Base-by-base conservation (phyloP, 2,113 vertebrate species). In the Salvelinus namaycush region DNA sequence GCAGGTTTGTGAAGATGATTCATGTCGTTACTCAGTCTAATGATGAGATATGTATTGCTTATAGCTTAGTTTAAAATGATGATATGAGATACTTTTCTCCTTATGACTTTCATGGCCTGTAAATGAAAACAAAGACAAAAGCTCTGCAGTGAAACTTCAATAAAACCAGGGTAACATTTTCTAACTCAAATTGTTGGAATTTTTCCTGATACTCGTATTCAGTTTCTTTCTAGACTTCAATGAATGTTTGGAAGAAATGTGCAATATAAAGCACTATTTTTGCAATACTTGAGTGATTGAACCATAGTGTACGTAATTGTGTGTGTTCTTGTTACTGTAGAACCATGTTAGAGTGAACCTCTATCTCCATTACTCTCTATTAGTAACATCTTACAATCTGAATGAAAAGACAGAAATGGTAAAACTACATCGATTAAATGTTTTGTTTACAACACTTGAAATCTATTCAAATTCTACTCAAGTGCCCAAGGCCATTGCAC, bases 381-480 rank as follows among this genome's bases (percentile, higher is more conserved):
- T 68, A 18, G 16, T 31, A 31, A 31, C 6, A 5, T 20, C 27
- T 68, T 44, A 44, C 2, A 44, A 44, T 13, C 64, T 66, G 13
- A 68, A 68, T 39, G 20, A 68, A 27, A 34, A 44, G 31, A 34
- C 16, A 34, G 31, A 68, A 68, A 39, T 6, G 16, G 29, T 39
- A 12, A 7, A 71, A 71, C 22, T 54, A 54, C 48, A 71, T 24
- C 1, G 20, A 9, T 67, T 26, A 8, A 67, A 51, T 59, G 34
- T 76, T 34, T 48, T 34, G 34, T 34, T 60, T 66, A 34, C 69
- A 51, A 66, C 77, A 82, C 62, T 76, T 72, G 66, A 78, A 70
- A 79, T 54, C 68, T 71, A 67, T 64, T 74, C 66, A 76, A 20
- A 29, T 72, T 57, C 18, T 66, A 22, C 29, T 29, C 70, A 57